Percentiles rank a stretch among this genome's conserved stretches.
phyloP scores from a whole-genome alignment of 2,113 vertebrate species.

The Prolemur simus region DNA sequence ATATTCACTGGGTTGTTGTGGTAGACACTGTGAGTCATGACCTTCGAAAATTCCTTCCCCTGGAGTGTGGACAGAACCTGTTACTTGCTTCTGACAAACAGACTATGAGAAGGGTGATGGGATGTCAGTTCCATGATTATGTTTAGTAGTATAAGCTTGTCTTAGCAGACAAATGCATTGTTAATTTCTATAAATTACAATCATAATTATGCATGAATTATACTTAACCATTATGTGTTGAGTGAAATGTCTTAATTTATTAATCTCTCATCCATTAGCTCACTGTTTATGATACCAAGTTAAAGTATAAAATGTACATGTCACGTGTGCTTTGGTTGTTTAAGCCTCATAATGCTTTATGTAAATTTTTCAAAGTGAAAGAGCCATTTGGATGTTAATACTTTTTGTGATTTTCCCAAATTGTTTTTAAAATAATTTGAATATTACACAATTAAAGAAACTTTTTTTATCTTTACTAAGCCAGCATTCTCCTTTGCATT shows the following conservation, averaged over 20 bases:
- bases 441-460: background rate
- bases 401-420: background rate
- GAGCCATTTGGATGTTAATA: background rate
- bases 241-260: conserved; percentile 58
- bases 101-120: background rate
- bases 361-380: background rate
- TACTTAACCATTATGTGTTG: conserved; percentile 50
- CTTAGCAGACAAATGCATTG: background rate
- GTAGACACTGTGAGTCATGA: too few relatives aligned
- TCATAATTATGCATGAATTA: conserved; percentile 41
- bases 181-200: conserved; percentile 47
- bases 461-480: background rate
- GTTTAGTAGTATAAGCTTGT: too few relatives aligned
- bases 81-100: too few relatives aligned
- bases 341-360: background rate
- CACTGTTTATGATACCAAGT: conserved; percentile 43
- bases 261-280: conserved; percentile 62
- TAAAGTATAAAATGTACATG: conserved; percentile 69
- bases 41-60: too few relatives aligned
- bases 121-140: background rate
- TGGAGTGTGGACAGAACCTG: too few relatives aligned
- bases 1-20: too few relatives aligned
- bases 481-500: background rate
- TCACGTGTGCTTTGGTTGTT: conserved; percentile 27
- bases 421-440: background rate